Base-by-base conservation (phyloP, 2,888 invertebrate genomes). In the Pandemis corylana region DNA sequence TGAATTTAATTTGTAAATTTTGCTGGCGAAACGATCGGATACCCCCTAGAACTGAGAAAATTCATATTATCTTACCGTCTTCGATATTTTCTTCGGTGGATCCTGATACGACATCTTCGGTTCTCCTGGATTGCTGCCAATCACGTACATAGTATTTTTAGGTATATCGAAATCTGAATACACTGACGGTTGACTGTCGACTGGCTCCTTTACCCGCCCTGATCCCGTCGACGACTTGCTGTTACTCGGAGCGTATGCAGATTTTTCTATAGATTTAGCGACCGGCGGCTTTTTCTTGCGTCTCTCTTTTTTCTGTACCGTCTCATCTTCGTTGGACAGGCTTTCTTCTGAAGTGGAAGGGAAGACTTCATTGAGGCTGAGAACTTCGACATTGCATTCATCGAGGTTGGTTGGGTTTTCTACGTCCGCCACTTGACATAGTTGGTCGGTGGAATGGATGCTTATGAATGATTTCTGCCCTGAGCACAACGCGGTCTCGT, bases 331-430 rank as follows among this genome's bases (percentile, higher is more conserved):
- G 76, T 90, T 89, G 0, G 91, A 90, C 46, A 93, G 80, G 77
- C 94, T 94, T 76, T 94, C 94, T 76, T 94, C 94, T n/a, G 94
- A 94, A 3, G 94, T 94, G 1, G 93, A 92, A 7, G 94, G 93
- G 78, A 94, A 94, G 0, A 93, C 93, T 78, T 93, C 91, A 83
- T 93, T 94, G 4, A 92, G 84, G 74, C 91, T 94, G 41, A 94
- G 82, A 7, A 94, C 90, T 85, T 94, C 94, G 12, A 94, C 84
- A 82, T 93, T 93, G 79, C 93, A 93, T 79, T 92, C 92, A 15
- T 92, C 93, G 12, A 90, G 83, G 77, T 85, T 88, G 13, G 83
- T 77, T 3, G 85, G 77, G 73, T 85, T 89, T 53, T 88, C 87
- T 10, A 81, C 79, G 68, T 90, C 90, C 5, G 87, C 83, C 73